Base-by-base conservation (phyloP, 2,888 invertebrate species). In the Rhagonycha lutea region DNA sequence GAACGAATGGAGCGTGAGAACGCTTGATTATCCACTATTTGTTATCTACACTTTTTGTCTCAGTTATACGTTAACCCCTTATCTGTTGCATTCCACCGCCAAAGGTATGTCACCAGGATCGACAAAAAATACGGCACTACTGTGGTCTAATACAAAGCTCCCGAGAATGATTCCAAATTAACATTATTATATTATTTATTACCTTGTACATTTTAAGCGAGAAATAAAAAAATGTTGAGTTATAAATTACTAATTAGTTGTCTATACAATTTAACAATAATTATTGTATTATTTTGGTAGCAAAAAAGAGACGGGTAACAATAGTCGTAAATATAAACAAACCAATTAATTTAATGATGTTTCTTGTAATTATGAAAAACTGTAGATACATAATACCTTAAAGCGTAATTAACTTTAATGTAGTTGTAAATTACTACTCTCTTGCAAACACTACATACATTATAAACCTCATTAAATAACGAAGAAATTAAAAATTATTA, bases 61-160 rank as follows among this genome's bases (percentile, higher is more conserved):
- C 83, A 84, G 84, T 85, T 85, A 86, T 86, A 86, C 85, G 86
- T 86, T 86, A 86, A 86, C 86, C 86, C 86, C 86, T 87, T 86
- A 86, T 86, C 86, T 86, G 79, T 81, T 82, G 82, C 83, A 86
- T 86, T 86, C 86, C 84, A 81, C 83, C 83, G 84, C 81, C 84
- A 83, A 85, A 86, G 86, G 86, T 86, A 86, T 86, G 86, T 86
- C 86, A 86, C 86, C 84, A 82, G 83, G 81, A 81, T 85, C 84
- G 85, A 85, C 85, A 85, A 86, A 86, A 86, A 85, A 84, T 83
- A 83, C 83, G 83, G 80, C 84, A 84, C 85, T 84, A 83, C 85
- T 82, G 84, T 85, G 83, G 83, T 84, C 84, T 84, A 85, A 84
- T 84, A 84, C 75, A 80, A 77, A 77, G 71, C 24, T 79, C 75